phyloP scores from a whole-genome alignment of 2,113 vertebrate species.

The human region DNA sequence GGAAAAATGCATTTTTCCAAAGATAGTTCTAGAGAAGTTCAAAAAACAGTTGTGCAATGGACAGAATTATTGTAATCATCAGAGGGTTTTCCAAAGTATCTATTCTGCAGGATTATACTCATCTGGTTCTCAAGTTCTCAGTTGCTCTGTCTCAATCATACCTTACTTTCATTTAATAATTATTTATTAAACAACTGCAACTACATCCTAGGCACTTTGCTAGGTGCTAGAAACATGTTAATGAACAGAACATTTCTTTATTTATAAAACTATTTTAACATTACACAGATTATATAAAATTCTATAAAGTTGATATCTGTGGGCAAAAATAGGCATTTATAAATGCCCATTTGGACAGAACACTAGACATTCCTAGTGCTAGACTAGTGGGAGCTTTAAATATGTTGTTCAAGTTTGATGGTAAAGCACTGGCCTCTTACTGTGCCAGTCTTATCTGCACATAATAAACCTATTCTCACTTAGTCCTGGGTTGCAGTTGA shows the following conservation, averaged over 20 bases:
- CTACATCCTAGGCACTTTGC: not conserved
- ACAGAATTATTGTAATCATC: not conserved
- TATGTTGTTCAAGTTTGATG: not conserved
- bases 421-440: not conserved
- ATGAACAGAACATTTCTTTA: not conserved
- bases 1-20: not conserved
- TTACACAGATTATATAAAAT: constrained; percentile 39
- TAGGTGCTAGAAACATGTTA: not conserved
- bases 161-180: constrained; percentile 37
- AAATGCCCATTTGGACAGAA: not conserved
- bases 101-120: not conserved
- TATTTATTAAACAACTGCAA: constrained; percentile 11
- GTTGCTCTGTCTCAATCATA: not conserved
- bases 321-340: not conserved
- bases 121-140: constrained; percentile 7
- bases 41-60: not conserved
- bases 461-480: constrained; percentile 7
- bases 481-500: constrained; percentile 33
- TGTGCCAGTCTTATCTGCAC: not conserved
- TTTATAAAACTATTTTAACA: constrained; percentile 43
- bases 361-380: not conserved
- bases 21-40: not conserved
- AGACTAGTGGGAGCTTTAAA: not conserved
- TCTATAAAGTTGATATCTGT: not conserved
- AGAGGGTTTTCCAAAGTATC: not conserved